Base-by-base conservation (phyloP, 2,113 vertebrate species). In the Trichechus manatus region DNA sequence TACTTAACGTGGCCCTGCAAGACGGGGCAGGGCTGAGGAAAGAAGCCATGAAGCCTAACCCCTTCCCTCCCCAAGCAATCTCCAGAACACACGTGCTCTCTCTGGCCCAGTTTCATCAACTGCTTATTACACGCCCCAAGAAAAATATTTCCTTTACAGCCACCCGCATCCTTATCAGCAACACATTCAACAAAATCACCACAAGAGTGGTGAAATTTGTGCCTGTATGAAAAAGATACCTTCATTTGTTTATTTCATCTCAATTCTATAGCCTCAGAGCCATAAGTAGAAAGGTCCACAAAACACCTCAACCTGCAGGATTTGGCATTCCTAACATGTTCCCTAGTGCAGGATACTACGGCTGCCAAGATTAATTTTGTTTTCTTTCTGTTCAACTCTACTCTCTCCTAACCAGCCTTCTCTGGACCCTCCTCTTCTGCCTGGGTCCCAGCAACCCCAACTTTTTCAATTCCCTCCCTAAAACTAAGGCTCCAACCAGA, bases 91-190 rank as follows among this genome's bases (percentile, higher is more conserved):
- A 47, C 10, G 3, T 22, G 5, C 29, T 81, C 61, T 44, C 59
- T 66, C 79, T 89, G 91, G 64, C 92, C 59, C 89, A 68, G n/a
- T 82, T 97, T 95, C 85, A 91, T 19, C 17, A 9, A 33, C 63
- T 87, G 75, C 47, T 90, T 89, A 59, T 53, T 64, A 89, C 19
- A 50, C 3, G 77, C 84, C 72, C 90, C 59, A 79, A 89, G 94
- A 92, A 89, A 93, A 96, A 81, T 77, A 93, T 91, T 95, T 96
- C 93, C 95, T 95, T 59, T 64, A 31, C 17, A 80, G 74, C 44
- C 84, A 85, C 97, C 94, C 95, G 97, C 92, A 96, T 97, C 91
- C 94, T 97, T 92, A 95, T 94, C 94, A 74, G 83, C 39, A 66
- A 27, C 9, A 50, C 50, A 89, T n/a, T 87, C 20, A 82, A 87